Conservation (phyloP, 2,888 invertebrate genomes). For the Tetranychus truncatus region DNA sequence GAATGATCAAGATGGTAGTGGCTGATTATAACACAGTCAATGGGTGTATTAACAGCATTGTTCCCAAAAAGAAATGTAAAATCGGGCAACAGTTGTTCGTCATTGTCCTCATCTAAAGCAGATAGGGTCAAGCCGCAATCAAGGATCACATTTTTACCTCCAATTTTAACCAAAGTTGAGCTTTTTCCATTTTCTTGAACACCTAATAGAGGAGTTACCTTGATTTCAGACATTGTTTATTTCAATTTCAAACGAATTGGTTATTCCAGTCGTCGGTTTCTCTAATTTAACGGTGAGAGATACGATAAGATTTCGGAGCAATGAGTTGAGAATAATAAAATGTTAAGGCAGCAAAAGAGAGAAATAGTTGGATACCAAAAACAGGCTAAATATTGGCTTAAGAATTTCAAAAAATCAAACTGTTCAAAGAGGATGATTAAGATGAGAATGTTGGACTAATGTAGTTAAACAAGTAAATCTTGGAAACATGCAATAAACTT, state of each 20-base stretch:
- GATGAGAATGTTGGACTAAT: no score
- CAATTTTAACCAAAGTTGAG: slow-evolving; percentile 83
- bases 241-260: no score
- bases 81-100: slow-evolving; percentile 91
- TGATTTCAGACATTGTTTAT: slow-evolving; percentile 63
- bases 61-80: slow-evolving; percentile 78
- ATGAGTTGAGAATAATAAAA: no score
- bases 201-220: slow-evolving; percentile 55
- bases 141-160: slow-evolving; percentile 95
- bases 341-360: no score
- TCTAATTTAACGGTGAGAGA: background rate
- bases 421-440: no score
- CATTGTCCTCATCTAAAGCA: slow-evolving; percentile 54
- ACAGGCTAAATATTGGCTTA: no score
- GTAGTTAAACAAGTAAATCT: no score
- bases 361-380: no score
- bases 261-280: background rate
- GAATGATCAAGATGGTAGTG: slow-evolving; percentile 97
- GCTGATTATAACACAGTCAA: slow-evolving; percentile 85
- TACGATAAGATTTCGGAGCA: no score
- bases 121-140: slow-evolving; percentile 99
- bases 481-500: no score
- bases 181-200: slow-evolving; percentile 77
- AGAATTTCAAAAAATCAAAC: no score
- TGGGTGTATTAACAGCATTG: slow-evolving; percentile 71